Evolutionary conservation across 2,888 invertebrate genomes (phyloP), one percentile per base, ranked within the genome.

Genomic region (Nebria brevicollis): DNA sequence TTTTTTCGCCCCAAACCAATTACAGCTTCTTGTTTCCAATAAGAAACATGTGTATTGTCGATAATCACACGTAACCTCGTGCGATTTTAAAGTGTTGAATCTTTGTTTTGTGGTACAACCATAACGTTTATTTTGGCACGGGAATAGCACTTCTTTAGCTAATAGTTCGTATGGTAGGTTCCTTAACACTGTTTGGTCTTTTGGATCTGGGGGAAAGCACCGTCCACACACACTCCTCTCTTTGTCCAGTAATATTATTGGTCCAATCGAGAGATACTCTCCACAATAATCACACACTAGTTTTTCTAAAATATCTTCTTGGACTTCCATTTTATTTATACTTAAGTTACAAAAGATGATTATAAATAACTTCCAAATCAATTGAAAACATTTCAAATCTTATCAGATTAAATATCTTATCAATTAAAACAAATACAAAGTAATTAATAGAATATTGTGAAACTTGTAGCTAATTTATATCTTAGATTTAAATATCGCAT

Each of bases 181-280:
- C 13, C 68, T 11, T 5, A 68, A 10, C 26, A 68, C 20, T 5
- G 26, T 8, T 26, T 68, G 20, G 1, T 66, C 66, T 66, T 66
- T 15, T n/a, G 5, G 66, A n/a, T n/a, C 15, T 66, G 68, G 68
- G 0, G 54, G 7, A 11, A 8, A 54, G 26, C 73, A 73, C 7
- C 73, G 73, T 4, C 73, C 73, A 41, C 73, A 73, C 1, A 73
- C 73, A n/a, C 42, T 42, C 8, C 13, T 42, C 26, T 34, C 73
- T 15, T 73, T n/a, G 4, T 41, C 3, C 15, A 42, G 8, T n/a
- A 73, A 34, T 2, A n/a, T 34, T 2, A 73, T 8, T 8, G 73
- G 73, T 10, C 42, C 73, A 73, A 26, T 15, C 41, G 73, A 73
- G 3, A 73, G 42, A 42, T 73, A 73, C 42, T 15, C 15, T 26